Conservation (phyloP, 1,140 invertebrate species). For the Argopecten irradians region DNA sequence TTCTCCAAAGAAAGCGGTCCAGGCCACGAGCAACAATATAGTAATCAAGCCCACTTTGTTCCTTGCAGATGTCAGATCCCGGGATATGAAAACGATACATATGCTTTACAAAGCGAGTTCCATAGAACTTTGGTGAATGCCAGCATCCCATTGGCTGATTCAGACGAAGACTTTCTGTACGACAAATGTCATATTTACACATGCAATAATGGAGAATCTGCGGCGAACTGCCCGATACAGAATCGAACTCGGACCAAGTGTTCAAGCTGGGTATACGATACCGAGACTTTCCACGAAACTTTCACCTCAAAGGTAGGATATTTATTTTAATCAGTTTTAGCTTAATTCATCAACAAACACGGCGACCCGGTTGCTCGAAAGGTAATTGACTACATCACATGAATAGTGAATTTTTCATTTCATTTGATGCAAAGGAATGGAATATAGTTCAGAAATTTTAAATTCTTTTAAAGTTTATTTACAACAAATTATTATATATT, state of each 20-base stretch:
- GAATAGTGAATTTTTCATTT: too few species aligned
- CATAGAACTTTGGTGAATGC: neutral
- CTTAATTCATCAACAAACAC: too few species aligned
- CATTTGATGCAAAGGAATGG: too few species aligned
- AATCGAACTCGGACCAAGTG: neutral
- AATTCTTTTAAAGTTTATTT: too few species aligned
- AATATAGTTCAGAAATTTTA: too few species aligned
- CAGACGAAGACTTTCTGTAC: neutral
- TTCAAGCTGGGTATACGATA: neutral
- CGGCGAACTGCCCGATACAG: neutral
- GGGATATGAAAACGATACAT: conserved; percentile 39
- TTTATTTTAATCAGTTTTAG: too few species aligned
- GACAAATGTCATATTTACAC: neutral
- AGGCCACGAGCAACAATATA: neutral
- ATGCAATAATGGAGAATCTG: neutral
- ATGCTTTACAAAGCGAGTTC: neutral
- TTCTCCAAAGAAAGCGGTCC: neutral
- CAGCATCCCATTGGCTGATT: neutral
- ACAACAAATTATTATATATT: too few species aligned
- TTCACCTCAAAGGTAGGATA: neutral
- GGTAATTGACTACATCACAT: neutral
- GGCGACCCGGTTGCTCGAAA: too few species aligned
- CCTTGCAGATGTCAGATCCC: conserved; percentile 37
- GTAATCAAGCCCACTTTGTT: neutral
- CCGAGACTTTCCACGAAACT: neutral